These are phyloP conservation scores for Colistium nudipinnis DNA, from an alignment of 2,113 vertebrate genomes.

Conservation along the genomic window DNA sequence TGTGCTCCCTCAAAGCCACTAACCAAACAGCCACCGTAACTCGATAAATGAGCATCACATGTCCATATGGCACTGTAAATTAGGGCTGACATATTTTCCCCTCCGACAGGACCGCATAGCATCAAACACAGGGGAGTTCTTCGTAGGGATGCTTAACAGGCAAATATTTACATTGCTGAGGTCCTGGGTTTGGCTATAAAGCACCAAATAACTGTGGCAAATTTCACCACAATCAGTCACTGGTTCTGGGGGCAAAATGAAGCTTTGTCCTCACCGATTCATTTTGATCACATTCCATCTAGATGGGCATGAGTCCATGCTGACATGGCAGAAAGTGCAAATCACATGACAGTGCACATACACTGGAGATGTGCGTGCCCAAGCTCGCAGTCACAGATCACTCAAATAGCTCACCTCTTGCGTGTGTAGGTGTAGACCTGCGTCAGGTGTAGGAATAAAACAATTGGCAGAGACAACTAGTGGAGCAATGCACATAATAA, in stretches of 20 bases:
- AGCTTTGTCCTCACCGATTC: neutral
- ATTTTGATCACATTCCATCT: no score
- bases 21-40: constrained; percentile 33
- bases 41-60: constrained; percentile 45
- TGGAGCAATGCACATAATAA: no score
- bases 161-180: constrained; percentile 63
- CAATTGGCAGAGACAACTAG: neutral
- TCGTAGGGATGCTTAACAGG: constrained; percentile 41
- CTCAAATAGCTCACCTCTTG: no score
- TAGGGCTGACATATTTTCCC: constrained; percentile 16
- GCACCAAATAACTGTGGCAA: constrained; percentile 38
- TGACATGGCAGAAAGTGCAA: no score
- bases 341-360: no score
- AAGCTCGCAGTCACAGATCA: no score
- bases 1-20: constrained; percentile 31
- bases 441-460: neutral
- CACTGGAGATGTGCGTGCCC: no score
- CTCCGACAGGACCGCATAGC: constrained; percentile 20
- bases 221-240: constrained; percentile 30
- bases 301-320: no score
- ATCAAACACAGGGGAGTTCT: constrained; percentile 31
- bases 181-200: constrained; percentile 60
- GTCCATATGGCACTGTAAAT: constrained; percentile 43
- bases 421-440: neutral
- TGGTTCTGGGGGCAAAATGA: constrained; percentile 8